A percentile compares a stretch with the other conserved stretches of the same genome.
Evolutionary conservation across 2,888 invertebrate species (phyloP).

Genomic region (Andrena fulva): DNA sequence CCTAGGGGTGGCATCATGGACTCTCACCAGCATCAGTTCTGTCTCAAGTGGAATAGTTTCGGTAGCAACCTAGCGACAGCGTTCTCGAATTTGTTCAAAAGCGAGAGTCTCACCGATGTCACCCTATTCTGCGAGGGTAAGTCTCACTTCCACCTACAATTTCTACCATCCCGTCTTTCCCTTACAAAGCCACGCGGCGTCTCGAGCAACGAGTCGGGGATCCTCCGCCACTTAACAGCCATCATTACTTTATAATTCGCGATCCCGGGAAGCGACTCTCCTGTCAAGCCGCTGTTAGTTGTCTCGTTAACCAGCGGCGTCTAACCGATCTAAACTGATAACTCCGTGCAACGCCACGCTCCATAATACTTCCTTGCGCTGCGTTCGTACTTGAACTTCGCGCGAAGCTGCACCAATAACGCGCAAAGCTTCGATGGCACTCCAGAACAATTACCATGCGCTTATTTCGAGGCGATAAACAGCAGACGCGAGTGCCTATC

Average conservation of each 20-base stretch:
- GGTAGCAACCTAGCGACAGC: slow-evolving; percentile 96
- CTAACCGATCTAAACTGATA: no score
- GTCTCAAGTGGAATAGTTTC: slow-evolving; percentile 98
- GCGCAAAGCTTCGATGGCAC: background rate
- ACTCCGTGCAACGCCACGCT: no score
- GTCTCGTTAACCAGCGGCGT: no score
- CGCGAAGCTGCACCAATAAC: background rate
- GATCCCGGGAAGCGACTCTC: no score
- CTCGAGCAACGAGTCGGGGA: no score
- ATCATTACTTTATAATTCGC: no score
- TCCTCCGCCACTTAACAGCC: no score
- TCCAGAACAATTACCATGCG: background rate
- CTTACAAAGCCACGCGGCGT: no score
- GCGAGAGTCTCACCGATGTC: slow-evolving; percentile 96
- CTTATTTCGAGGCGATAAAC: background rate
- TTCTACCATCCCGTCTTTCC: background rate
- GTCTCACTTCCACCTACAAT: slow-evolving; percentile 78
- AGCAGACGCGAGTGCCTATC: background rate
- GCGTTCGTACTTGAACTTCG: no score
- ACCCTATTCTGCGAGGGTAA: slow-evolving; percentile 97
- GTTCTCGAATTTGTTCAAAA: slow-evolving; percentile 96
- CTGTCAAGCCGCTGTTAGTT: no score
- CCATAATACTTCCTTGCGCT: background rate
- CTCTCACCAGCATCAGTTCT: slow-evolving; percentile 96
- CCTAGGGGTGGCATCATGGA: slow-evolving; percentile 92